Evolutionary conservation across 2,113 vertebrate genomes (phyloP).

Genomic region (Fulmarus glacialis): DNA sequence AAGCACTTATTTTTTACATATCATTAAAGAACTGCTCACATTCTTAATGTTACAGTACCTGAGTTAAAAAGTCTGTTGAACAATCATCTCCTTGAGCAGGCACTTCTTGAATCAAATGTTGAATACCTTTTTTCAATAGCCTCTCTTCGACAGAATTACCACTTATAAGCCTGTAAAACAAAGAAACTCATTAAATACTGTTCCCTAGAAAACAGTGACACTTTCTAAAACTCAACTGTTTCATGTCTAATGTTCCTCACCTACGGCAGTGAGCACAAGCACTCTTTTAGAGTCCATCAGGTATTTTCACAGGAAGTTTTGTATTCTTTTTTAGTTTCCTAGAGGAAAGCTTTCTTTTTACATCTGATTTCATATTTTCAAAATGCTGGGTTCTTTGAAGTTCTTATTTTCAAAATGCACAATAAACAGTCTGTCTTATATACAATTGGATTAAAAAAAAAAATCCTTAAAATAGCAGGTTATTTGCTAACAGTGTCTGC

Average conservation of each 20-base stretch:
- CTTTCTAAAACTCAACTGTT: background rate
- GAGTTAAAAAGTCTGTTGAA: constrained; percentile 85
- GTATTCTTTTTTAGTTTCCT: background rate
- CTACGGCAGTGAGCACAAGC: background rate
- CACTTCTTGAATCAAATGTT: constrained; percentile 87
- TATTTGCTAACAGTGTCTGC: too few species aligned
- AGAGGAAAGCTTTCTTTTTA: background rate
- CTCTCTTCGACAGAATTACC: constrained; percentile 92
- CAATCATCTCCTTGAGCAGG: constrained; percentile 87
- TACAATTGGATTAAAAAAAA: background rate
- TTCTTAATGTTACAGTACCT: constrained; percentile 66
- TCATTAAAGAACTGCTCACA: background rate
- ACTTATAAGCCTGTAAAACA: constrained; percentile 79
- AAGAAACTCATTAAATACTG: background rate
- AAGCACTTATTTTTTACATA: background rate
- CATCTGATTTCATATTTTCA: background rate
- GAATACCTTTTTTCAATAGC: constrained; percentile 85
- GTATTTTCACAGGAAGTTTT: background rate
- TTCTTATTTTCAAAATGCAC: background rate
- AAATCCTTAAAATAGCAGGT: background rate
- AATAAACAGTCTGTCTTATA: background rate
- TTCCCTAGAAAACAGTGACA: background rate
- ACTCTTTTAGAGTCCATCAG: background rate
- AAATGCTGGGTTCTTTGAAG: background rate
- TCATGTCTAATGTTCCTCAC: background rate